Conservation (phyloP, 2,113 vertebrate genomes). For the Neotoma lepida region DNA sequence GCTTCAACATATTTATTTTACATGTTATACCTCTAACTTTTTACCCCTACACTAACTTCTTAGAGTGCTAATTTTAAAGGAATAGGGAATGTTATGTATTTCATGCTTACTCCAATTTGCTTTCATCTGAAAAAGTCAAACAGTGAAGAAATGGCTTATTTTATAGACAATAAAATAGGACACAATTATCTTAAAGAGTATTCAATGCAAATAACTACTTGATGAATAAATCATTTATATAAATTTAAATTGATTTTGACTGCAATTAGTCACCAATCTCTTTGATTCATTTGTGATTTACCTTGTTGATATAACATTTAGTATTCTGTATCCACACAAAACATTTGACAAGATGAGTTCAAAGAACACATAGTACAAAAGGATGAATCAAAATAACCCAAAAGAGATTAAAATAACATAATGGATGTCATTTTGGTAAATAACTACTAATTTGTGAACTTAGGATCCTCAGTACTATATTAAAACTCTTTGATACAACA, state of each 20-base stretch:
- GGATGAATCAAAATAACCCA: background rate
- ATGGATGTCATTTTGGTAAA: conserved; percentile 33
- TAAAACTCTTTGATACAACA: background rate
- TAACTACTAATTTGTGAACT: conserved; percentile 45
- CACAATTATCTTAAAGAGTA: conserved; percentile 72
- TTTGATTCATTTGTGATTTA: conserved; percentile 69
- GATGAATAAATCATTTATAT: conserved; percentile 69
- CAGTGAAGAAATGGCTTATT: conserved; percentile 71
- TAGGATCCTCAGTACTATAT: conserved; percentile 42
- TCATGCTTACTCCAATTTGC: conserved; percentile 62
- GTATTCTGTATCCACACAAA: conserved; percentile 47
- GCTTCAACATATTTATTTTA: conserved; percentile 57
- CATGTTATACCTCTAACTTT: background rate
- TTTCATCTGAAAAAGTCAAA: conserved; percentile 50
- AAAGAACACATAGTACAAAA: conserved; percentile 54
- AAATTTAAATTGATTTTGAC: conserved; percentile 76
- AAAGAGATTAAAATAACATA: conserved; percentile 7
- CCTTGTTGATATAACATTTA: conserved; percentile 72
- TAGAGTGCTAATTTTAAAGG: conserved; percentile 57
- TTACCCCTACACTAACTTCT: conserved; percentile 49
- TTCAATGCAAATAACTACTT: conserved; percentile 73
- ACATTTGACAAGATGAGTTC: conserved; percentile 57
- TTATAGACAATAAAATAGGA: conserved; percentile 67
- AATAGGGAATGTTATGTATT: conserved; percentile 51
- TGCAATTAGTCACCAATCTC: conserved; percentile 67